Evolutionary conservation across 2,113 vertebrate genomes (phyloP), one percentile per base, ranked within the genome.

Genomic region (Chelonoidis abingdonii): DNA sequence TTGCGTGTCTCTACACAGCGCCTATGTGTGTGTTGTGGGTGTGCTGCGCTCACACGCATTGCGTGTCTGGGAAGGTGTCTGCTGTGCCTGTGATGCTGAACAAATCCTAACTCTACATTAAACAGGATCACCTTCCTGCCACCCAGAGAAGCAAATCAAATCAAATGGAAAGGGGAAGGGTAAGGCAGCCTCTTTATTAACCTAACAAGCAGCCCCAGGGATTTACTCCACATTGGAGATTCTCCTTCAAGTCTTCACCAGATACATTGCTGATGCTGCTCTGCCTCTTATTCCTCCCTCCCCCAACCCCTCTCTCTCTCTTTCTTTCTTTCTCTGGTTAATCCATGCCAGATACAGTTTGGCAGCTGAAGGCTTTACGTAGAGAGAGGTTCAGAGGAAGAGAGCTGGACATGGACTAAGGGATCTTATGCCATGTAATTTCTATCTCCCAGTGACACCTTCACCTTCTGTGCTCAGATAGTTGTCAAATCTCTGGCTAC

Each of bases 131-230:
- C 92, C 93, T 31, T 56, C 52, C 50, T 88, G 89, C 95, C 94
- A 78, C 94, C 90, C 80, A 80, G 96, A 97, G 95, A 96, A 96
- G 95, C 96, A 95, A 97, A 96, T 97, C 96, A 92, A 96, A 97
- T 95, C 95, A 93, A 96, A 79, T 91, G 86, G 96, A 95, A 93
- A 95, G 80, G 53, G 80, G 95, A 95, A 95, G 94, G 94, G 89
- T 95, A 85, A 65, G 96, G 94, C 96, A 92, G 95, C 87, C 93
- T 97, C 96, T 97, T 97, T 96, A 96, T 97, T 97, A 97, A 96
- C 96, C 95, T 97, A 97, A 97, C 95, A 90, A 96, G 96, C 35
- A 93, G 93, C 96, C 94, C 94, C 53, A 90, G 95, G 96, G 96
- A 96, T 95, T 92, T 24, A 57, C 96, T 85, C 19, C 2, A 93